These are phyloP conservation scores for Poeciliopsis prolifica DNA, from an alignment of 2,113 vertebrate species.

Conservation along the genomic window DNA sequence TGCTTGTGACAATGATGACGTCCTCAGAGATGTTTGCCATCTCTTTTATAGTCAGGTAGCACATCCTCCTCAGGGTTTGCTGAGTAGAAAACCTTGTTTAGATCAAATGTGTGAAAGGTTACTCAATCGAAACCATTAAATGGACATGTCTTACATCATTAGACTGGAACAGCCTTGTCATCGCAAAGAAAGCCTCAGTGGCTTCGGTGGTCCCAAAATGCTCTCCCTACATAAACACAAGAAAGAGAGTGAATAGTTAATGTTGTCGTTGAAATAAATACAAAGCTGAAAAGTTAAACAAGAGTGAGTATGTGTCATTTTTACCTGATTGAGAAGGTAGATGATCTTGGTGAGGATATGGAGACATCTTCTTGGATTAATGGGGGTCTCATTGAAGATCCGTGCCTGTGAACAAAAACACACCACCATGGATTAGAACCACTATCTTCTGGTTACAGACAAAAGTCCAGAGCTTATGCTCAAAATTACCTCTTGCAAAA, in stretches of 20 bases:
- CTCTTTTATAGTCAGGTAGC: slow-evolving; percentile 98
- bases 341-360: slow-evolving; percentile 99
- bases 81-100: slow-evolving; percentile 47
- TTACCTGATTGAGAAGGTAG: slow-evolving; percentile 96
- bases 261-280: background rate
- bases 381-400: slow-evolving; percentile 96
- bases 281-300: background rate
- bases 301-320: background rate
- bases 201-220: slow-evolving; percentile 97
- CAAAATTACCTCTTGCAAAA: slow-evolving; percentile 91
- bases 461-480: background rate
- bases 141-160: slow-evolving; percentile 88
- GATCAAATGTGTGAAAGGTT: background rate
- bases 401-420: slow-evolving; percentile 82
- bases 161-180: slow-evolving; percentile 97
- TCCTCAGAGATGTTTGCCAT: slow-evolving; percentile 99
- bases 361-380: slow-evolving; percentile 95
- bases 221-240: slow-evolving; percentile 83
- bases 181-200: slow-evolving; percentile 97
- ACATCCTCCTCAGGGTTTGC: slow-evolving; percentile 98
- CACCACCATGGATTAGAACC: background rate
- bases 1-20: slow-evolving; percentile 99
- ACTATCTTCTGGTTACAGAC: background rate
- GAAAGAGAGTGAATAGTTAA: background rate
- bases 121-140: background rate